Conservation (phyloP, 2,888 invertebrate genomes). For the Scaptomyza flava region DNA sequence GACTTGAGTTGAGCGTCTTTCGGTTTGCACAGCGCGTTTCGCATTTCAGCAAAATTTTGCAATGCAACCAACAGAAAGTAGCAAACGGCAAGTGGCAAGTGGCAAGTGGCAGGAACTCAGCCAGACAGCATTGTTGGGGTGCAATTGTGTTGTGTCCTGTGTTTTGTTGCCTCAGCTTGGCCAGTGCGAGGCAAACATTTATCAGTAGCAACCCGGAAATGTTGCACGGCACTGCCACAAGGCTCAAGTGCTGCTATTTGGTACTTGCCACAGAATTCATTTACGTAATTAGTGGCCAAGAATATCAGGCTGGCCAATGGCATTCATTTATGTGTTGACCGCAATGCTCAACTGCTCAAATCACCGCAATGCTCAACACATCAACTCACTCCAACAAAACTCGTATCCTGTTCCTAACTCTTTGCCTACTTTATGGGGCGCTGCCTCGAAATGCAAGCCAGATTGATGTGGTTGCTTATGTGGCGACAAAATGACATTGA, state of each 20-base stretch:
- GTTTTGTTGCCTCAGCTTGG: conserved; percentile 9
- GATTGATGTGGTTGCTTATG: conserved; percentile 18
- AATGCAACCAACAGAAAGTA: conserved; percentile 47
- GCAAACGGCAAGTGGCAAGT: conserved; percentile 15
- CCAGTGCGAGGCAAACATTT: conserved; percentile 59
- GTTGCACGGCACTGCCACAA: conserved; percentile 32
- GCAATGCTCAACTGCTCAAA: conserved; percentile 59
- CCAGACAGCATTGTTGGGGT: conserved; percentile 63
- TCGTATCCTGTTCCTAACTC: conserved; percentile 25
- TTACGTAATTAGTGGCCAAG: conserved; percentile 76
- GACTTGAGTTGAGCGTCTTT: conserved; percentile 65
- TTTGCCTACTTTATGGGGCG: conserved; percentile 45
- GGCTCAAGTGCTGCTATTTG: conserved; percentile 18
- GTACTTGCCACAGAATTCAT: conserved; percentile 63
- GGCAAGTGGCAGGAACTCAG: conserved; percentile 25
- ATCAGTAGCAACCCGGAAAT: conserved; percentile 52
- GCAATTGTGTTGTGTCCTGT: conserved; percentile 47
- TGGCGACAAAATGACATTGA: conserved; percentile 14
- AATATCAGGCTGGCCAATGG: conserved; percentile 33
- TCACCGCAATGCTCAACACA: conserved; percentile 58
- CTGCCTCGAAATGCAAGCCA: conserved; percentile 15
- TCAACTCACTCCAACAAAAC: not conserved
- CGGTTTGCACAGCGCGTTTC: conserved; percentile 59
- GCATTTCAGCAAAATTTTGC: conserved; percentile 75
- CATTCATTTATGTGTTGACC: conserved; percentile 52